Evolutionary conservation across 1,140 invertebrate species (phyloP), one percentile per base, ranked within the genome.

Genomic region (Chymomyza costata): DNA sequence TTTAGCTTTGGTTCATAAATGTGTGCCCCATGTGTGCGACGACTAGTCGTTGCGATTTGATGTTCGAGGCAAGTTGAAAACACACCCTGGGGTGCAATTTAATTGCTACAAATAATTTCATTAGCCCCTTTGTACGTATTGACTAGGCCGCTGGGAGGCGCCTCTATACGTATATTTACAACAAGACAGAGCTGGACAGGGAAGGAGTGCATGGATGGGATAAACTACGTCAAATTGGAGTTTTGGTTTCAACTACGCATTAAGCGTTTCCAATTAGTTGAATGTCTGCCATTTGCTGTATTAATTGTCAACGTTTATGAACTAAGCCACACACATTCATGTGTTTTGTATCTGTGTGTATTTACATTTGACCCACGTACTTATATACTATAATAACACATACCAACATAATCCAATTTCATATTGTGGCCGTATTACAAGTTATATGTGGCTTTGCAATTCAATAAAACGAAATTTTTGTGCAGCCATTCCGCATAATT

Each of bases 231-330:
- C n/a, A n/a, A n/a, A n/a, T 59, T 38, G 54, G 30, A 14, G 61
- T 61, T 57, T 56, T 61, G 54, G 54, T 56, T 70, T 78, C 50
- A 30, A 62, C 54, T 57, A 67, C 52, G 46, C 63, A 74, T 60
- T 74, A 67, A 73, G 63, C 67, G 60, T 58, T 80, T 80, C 73
- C 68, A 80, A 80, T 80, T 80, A 80, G 73, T 67, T 58, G 59
- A 80, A 80, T 80, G 50, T 49, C 52, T 49, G 67, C 59, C 67
- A 68, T 80, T 80, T 80, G 35, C 60, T 47, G 52, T 55, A 80
- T 73, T 80, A 80, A 80, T 80, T 80, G 73, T 80, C 64, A 80
- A 73, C 73, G 64, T 68, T 80, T 80, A 80, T 76, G 71, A 76
- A 70, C 62, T 76, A 63, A 71, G 37, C 45, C n/a, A 21, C 19